Base-by-base conservation (phyloP, 2,113 vertebrate genomes). In the Oenanthe oenanthe region DNA sequence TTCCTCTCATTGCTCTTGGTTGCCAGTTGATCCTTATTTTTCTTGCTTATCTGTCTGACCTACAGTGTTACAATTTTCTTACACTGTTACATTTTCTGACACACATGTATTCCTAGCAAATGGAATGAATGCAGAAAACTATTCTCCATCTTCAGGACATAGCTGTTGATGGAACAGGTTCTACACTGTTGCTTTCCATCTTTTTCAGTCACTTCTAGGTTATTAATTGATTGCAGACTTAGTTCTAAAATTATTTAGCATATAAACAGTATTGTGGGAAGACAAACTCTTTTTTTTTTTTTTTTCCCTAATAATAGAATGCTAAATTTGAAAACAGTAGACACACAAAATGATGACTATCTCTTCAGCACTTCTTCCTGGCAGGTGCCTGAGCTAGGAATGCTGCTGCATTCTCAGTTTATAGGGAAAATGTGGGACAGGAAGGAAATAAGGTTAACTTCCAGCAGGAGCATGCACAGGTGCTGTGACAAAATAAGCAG, bases 361-460 rank as follows among this genome's bases (percentile, higher is more conserved):
- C 22, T 57, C 48, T 71, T 82, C 53, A 25, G 24, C 12, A 18
- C 4, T 83, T 47, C 13, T 79, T 28, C 24, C 43, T 48, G 17
- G 16, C 26, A 67, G 43, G 12, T 22, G 13, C 26, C 25, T 70
- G 36, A 61, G 26, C n/a, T 54, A 28, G 38, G 45, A 53, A 42
- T 0, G 0, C 36, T 77, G 10, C 40, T 57, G 21, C 10, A 16
- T 84, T 47, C 50, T 83, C 50, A 38, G 26, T 77, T 43, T 28
- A 16, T 18, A 47, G 36, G 24, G 19, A 7, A 73, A 40, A 51
- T 38, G 24, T 40, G 36, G 14, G 14, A 31, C n/a, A 68, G 54
- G 18, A 51, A 56, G n/a, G 40, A 83, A 43, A 65, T 4, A 61
- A 86, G 40, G 22, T 79, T 76, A 38, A 38, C 36, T 43, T 81